Base-by-base conservation (phyloP, 2,113 vertebrate species). In the Edolisoma coerulescens region DNA sequence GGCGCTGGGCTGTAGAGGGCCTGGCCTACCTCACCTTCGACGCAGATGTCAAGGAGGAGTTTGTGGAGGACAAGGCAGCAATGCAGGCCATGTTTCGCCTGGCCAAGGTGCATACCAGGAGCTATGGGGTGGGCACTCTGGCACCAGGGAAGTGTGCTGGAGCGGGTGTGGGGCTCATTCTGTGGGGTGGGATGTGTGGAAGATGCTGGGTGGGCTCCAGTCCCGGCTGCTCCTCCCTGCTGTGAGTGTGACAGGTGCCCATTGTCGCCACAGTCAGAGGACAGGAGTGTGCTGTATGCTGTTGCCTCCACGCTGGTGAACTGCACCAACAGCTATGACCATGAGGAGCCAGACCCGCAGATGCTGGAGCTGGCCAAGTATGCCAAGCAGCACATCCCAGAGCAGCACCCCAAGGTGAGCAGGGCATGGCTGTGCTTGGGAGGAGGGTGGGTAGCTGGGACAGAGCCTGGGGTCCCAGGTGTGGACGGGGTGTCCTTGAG, bases 311-410 rank as follows among this genome's bases (percentile, higher is more conserved):
- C 99, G 0, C 97, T 99, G 57, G 99, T 99, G 41, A 99, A 99
- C 94, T 99, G 99, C 96, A 99, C 99, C 85, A 99, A 99, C 97
- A 99, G 99, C 97, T 99, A 99, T 0, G 99, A 99, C 67, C 98
- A 98, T 0, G 99, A 99, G 94, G 99, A 99, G 80, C 99, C 98
- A 0, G 99, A 99, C 93, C 99, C 99, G 5, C 99, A 99, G 97
- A 98, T 99, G 99, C 98, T 99, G 94, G 99, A 99, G 97, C 97
- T 99, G 93, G 99, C 99, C 69, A 99, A 99, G 93, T 99, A 99
- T 2, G 99, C 99, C 92, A 99, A 99, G 96, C 99, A 99, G 97
- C 99, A 99, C 12, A 97, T 99, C 17, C 99, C 99, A 0, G 99
- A 99, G 96, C 99, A 99, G 93, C 99, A 99, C 95, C 99, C 99